A percentile compares a stretch with the other conserved stretches of the same genome.
Conservation (phyloP, 2,797 vertebrate species). For the Picus viridis region DNA sequence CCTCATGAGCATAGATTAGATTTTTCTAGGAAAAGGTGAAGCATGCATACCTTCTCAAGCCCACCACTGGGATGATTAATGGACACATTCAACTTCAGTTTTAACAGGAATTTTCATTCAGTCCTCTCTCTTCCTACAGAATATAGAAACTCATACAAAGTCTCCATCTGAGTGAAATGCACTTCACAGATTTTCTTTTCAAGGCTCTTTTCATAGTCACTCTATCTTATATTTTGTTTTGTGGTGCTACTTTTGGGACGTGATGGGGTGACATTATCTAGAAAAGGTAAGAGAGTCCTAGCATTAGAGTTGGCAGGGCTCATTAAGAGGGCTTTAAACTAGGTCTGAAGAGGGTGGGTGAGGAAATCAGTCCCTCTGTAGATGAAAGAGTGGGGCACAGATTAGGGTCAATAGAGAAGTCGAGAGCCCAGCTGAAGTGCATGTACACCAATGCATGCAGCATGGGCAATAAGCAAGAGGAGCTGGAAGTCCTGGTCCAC, state of each 20-base stretch:
- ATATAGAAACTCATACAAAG: neutral
- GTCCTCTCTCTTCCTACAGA: neutral
- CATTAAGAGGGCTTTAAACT: too few species aligned
- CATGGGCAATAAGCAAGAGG: too few species aligned
- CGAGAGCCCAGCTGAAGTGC: too few species aligned
- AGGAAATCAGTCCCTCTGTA: too few species aligned
- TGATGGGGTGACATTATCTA: too few species aligned
- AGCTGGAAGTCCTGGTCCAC: too few species aligned
- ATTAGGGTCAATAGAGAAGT: too few species aligned
- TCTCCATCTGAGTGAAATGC: neutral
- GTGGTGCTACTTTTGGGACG: neutral
- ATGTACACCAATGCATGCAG: too few species aligned
- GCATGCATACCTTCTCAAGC: neutral
- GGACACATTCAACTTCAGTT: neutral
- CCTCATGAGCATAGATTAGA: neutral
- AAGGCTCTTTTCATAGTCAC: neutral
- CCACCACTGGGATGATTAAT: neutral
- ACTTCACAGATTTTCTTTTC: neutral
- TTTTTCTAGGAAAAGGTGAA: neutral
- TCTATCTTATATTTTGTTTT: neutral
- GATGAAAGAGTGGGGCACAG: too few species aligned
- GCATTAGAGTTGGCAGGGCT: too few species aligned
- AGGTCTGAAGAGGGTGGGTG: too few species aligned
- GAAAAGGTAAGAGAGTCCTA: too few species aligned
- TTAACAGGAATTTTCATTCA: neutral